Evolutionary conservation across 2,797 vertebrate species (phyloP).

Genomic region (Ctenopoma multispine): DNA sequence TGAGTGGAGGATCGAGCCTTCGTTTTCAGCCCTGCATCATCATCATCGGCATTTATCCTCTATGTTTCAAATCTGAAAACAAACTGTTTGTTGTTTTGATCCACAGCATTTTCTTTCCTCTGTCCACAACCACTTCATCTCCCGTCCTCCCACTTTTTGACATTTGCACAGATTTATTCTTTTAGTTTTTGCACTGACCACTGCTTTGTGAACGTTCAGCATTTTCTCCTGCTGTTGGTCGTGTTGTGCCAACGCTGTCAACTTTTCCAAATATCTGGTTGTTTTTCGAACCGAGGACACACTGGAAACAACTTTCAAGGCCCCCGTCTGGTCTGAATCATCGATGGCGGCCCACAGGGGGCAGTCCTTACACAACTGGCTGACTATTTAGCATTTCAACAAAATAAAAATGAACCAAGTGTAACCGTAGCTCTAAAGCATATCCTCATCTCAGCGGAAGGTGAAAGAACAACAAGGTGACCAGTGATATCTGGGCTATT

Average conservation of each 20-base stretch:
- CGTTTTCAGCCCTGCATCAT: not conserved
- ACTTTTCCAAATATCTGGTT: constrained; percentile 1
- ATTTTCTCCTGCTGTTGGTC: constrained; percentile 19
- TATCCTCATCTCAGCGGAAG: constrained; percentile 19
- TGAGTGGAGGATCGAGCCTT: not conserved
- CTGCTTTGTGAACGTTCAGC: constrained; percentile 37
- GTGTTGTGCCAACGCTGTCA: constrained; percentile 14
- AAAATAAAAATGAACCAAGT: constrained; percentile 25
- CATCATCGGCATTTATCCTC: not conserved
- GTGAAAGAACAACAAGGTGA: constrained; percentile 49
- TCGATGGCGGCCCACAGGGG: constrained; percentile 38
- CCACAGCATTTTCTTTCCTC: not conserved
- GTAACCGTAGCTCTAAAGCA: constrained; percentile 24
- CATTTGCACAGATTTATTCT: constrained; percentile 23
- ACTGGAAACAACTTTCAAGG: not conserved
- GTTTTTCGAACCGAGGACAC: not conserved
- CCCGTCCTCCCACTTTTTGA: constrained; percentile 8
- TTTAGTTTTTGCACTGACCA: constrained; percentile 33
- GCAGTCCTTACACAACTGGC: constrained; percentile 29
- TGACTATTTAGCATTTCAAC: constrained; percentile 8
- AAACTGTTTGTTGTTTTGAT: not conserved
- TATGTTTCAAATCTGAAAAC: not conserved
- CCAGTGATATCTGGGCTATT: constrained; percentile 37
- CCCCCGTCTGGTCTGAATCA: constrained; percentile 24
- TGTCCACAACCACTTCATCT: constrained; percentile 15